Percentiles rank a stretch among this genome's conserved stretches.
Conservation (phyloP, 1,140 invertebrate genomes). For the Heliconius melpomene region DNA sequence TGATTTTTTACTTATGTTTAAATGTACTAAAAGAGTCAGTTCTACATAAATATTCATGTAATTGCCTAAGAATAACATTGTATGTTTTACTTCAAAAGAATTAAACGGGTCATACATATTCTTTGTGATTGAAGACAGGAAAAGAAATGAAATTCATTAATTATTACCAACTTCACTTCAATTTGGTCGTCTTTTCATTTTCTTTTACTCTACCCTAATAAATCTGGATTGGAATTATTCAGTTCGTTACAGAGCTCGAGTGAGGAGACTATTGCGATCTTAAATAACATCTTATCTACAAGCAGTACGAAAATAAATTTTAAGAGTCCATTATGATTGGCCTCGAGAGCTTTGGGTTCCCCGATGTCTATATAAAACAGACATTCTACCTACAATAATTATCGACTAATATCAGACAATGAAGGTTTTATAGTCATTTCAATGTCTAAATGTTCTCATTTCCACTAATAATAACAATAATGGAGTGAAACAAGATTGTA, state of each 20-base stretch:
- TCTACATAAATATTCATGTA: background rate
- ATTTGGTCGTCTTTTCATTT: conserved; percentile 19
- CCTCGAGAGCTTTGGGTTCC: conserved; percentile 28
- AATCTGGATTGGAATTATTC: conserved; percentile 42
- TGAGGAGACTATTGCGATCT: conserved; percentile 26
- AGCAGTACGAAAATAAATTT: conserved; percentile 29
- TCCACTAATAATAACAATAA: conserved; percentile 5
- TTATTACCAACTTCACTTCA: conserved; percentile 9
- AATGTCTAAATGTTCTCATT: background rate
- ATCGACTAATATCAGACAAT: conserved; percentile 28
- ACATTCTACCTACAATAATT: conserved; percentile 33
- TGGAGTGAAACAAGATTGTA: background rate
- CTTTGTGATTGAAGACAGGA: background rate
- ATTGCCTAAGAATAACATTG: too few relatives aligned
- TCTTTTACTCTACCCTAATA: conserved; percentile 31
- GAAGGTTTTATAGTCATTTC: conserved; percentile 17
- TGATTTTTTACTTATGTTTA: too few relatives aligned
- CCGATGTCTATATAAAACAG: conserved; percentile 24
- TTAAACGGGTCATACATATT: background rate
- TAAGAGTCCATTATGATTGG: conserved; percentile 37
- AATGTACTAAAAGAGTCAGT: too few relatives aligned
- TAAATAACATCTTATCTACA: conserved; percentile 38
- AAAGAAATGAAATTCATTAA: conserved; percentile 16
- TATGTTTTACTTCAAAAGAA: background rate
- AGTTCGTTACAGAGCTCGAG: conserved; percentile 27